Base-by-base conservation (phyloP, 2,888 invertebrate genomes). In the Himalopsyche tibetana region DNA sequence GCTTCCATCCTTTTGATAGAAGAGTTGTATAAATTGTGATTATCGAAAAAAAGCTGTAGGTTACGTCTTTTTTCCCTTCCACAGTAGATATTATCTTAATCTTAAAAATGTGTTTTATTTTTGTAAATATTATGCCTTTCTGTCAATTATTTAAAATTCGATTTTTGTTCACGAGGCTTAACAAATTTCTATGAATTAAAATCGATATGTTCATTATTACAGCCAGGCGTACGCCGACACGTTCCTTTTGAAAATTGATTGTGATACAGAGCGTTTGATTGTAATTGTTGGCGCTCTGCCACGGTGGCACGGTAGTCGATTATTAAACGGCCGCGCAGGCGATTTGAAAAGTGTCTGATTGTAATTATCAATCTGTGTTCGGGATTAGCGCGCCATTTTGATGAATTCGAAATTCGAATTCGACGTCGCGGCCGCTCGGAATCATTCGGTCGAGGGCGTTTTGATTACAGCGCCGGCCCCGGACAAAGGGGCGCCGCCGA, bases 391-490 rank as follows among this genome's bases (percentile, higher is more conserved):
- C 63, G 19, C 63, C 56, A 56, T 56, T 45, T 56, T 56, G 56
- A 17, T 19, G 63, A 19, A 63, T 63, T n/a, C 11, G 15, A 63
- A 63, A 63, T 63, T 19, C 19, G 8, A 63, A 63, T 63, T 63
- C 19, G 15, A 15, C 15, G 51, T 51, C 51, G 51, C 51, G 51
- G 51, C 51, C 51, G 51, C 51, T 51, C 51, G 63, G 63, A 63
- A 63, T 63, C n/a, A 19, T 63, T 63, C 63, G 63, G 63, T 63
- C 63, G 63, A 63, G 28, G 63, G 63, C 63, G 63, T 63, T 63
- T 63, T 28, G 63, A 63, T 63, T 63, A 63, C 63, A 63, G 63
- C 11, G 19, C 63, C 63, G 63, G 63, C 28, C 19, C 17, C 19
- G 63, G 19, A 63, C 63, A 63, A 63, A 63, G 19, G 19, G 63